A percentile compares a stretch with the other conserved stretches of the same genome.
These are phyloP conservation scores for Phycodurus eques DNA, from an alignment of 2,113 vertebrate genomes.

Conservation along the genomic window DNA sequence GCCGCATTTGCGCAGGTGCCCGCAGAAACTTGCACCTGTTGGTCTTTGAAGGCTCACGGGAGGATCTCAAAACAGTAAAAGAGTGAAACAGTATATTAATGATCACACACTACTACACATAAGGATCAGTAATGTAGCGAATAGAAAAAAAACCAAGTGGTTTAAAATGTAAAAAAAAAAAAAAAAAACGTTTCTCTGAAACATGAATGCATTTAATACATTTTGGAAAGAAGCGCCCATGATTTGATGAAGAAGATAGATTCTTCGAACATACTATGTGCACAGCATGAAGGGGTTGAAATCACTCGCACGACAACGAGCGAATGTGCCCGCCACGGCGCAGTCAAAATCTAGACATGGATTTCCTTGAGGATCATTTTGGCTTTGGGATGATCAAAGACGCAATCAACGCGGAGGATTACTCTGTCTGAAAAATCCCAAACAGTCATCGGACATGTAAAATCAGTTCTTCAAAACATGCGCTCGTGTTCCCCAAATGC, in stretches of 20 bases:
- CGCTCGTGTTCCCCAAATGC: neutral
- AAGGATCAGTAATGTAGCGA: no score
- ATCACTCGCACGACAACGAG: conserved; percentile 18
- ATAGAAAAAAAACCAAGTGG: neutral
- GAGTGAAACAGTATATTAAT: neutral
- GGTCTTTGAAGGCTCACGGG: neutral
- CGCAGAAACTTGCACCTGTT: neutral
- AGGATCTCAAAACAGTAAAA: neutral
- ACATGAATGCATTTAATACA: neutral
- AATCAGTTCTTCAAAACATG: neutral
- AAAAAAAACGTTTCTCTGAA: neutral
- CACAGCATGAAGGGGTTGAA: neutral
- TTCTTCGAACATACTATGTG: neutral
- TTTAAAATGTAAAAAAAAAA: neutral
- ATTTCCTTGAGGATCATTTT: conserved; percentile 43
- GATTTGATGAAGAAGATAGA: no score
- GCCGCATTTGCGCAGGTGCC: neutral
- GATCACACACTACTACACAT: no score
- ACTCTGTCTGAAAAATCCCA: conserved; percentile 9
- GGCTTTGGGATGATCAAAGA: conserved; percentile 48
- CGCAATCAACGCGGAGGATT: conserved; percentile 23
- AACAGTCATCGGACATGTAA: conserved; percentile 12
- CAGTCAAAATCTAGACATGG: conserved; percentile 6
- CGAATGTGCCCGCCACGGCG: conserved; percentile 17
- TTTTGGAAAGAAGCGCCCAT: neutral